Evolutionary conservation across 1,140 invertebrate species (phyloP).

Genomic region (Procambarus virginalis): DNA sequence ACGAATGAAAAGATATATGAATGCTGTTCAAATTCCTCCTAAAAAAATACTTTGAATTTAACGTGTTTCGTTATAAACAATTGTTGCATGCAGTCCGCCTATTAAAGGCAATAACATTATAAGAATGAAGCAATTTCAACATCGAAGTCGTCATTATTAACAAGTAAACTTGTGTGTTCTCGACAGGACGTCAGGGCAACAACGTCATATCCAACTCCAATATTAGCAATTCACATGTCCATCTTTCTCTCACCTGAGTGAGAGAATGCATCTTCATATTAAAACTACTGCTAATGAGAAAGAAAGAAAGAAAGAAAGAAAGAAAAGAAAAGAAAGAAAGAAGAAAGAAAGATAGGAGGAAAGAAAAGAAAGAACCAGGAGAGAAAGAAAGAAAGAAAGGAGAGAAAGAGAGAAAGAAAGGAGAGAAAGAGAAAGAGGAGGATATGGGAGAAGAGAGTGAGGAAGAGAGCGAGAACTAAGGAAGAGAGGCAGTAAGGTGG

Average conservation of each 20-base stretch:
- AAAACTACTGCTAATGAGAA: not conserved
- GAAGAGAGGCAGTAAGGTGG: no score
- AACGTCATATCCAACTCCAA: no score
- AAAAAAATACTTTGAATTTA: no score
- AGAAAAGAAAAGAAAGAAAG: not conserved
- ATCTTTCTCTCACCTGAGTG: not conserved
- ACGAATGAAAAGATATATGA: not conserved
- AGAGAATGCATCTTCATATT: not conserved
- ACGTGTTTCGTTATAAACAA: no score
- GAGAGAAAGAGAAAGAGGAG: slow-evolving; percentile 18
- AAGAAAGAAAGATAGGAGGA: not conserved
- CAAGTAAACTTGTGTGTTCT: no score
- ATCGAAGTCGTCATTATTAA: no score
- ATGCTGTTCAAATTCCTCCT: no score
- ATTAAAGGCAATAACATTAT: no score
- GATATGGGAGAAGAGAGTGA: not conserved
- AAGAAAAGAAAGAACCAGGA: slow-evolving; percentile 3
- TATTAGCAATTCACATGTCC: not conserved
- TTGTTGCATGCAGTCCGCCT: no score
- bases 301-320: not conserved
- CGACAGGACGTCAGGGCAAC: no score
- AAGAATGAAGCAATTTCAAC: no score
- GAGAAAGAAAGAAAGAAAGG: slow-evolving; percentile 21
- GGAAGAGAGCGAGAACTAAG: no score
- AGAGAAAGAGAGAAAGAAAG: slow-evolving; percentile 4